A percentile compares a stretch with the other conserved stretches of the same genome.
Evolutionary conservation across 2,888 invertebrate species (phyloP).

Genomic region (Invenusta paracnida): DNA sequence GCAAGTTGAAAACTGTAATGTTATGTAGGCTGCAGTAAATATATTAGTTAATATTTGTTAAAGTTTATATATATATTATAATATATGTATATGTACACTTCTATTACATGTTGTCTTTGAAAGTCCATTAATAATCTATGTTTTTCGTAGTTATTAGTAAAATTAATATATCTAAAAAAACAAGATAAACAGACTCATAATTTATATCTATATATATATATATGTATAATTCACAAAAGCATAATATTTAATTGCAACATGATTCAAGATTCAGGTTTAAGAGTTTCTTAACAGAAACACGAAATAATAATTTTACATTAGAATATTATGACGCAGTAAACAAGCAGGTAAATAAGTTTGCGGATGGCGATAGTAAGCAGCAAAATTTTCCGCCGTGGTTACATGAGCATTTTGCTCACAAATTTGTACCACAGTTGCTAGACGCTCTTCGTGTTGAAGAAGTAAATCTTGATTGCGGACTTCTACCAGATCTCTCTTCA

Average conservation of each 20-base stretch:
- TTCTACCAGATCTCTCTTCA: background rate
- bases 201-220: too few species aligned
- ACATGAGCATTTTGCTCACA: background rate
- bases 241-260: too few species aligned
- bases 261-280: too few species aligned
- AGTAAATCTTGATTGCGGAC: background rate
- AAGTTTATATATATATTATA: background rate
- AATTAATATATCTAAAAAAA: background rate
- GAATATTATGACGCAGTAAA: background rate
- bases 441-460: background rate
- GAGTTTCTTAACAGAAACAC: background rate
- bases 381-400: background rate
- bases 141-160: background rate
- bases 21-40: background rate
- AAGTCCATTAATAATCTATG: too few species aligned
- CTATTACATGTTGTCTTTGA: too few species aligned
- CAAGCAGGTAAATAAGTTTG: background rate
- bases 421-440: background rate
- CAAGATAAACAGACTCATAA: too few species aligned
- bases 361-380: background rate
- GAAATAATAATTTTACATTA: background rate
- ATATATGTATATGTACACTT: too few species aligned
- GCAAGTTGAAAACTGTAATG: background rate
- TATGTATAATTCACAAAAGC: too few species aligned
- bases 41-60: background rate